phyloP scores from a whole-genome alignment of 2,113 vertebrate species.

The Ptyas mucosa region DNA sequence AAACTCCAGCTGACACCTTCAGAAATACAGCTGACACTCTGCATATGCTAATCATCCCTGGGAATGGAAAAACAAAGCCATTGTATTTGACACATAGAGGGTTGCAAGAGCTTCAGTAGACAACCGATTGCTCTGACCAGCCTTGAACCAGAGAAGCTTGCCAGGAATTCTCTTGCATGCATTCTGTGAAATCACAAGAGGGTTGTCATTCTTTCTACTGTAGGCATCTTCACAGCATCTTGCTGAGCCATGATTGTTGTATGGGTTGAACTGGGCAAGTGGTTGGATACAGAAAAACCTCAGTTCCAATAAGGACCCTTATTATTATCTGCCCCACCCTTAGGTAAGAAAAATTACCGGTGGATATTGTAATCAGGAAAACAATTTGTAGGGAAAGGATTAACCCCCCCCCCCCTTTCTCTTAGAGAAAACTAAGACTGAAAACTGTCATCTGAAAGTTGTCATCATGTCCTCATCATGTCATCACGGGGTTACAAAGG shows the following conservation, averaged over 20 bases:
- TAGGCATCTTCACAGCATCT: neutral
- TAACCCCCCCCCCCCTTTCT: neutral
- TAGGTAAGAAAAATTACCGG: neutral
- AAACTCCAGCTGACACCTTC: constrained; percentile 41
- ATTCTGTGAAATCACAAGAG: neutral
- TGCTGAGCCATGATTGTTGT: neutral
- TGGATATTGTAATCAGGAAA: too few species aligned
- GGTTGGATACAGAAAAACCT: neutral
- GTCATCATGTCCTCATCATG: neutral
- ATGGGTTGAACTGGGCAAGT: neutral
- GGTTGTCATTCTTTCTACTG: neutral
- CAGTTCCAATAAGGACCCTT: neutral
- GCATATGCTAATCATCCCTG: neutral
- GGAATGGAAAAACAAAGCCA: neutral
- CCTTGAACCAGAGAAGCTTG: neutral
- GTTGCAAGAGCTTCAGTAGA: neutral
- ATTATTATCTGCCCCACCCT: neutral
- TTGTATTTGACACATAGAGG: neutral
- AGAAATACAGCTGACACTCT: constrained; percentile 34
- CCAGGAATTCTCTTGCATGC: neutral
- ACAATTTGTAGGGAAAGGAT: too few species aligned
- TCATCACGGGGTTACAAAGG: neutral
- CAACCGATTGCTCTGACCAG: neutral
- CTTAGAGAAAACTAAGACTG: neutral
- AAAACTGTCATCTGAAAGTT: neutral